phyloP scores from a whole-genome alignment of 2,797 vertebrate genomes.

The Nothura maculosa region DNA sequence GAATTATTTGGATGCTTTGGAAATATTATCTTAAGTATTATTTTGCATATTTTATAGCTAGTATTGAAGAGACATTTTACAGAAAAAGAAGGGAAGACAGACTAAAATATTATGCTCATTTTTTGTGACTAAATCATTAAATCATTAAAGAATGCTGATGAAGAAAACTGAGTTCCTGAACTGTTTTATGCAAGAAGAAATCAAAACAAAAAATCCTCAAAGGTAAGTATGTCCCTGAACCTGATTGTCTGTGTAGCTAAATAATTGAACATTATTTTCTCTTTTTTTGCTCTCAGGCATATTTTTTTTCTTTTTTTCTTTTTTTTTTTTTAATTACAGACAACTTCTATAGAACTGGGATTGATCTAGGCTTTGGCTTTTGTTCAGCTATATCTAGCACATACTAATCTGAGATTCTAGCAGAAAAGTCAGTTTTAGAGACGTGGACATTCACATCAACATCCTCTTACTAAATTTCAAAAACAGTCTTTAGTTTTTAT shows the following conservation, averaged over 20 bases:
- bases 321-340: conserved; percentile 34
- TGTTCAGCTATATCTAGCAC: conserved; percentile 41
- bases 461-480: conserved; percentile 11
- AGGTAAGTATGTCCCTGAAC: background rate
- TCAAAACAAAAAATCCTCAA: background rate
- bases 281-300: background rate
- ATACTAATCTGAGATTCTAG: conserved; percentile 32
- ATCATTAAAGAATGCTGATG: background rate
- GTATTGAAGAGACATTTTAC: background rate
- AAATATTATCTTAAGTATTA: background rate
- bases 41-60: background rate
- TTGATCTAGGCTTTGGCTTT: conserved; percentile 41
- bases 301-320: background rate
- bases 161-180: background rate
- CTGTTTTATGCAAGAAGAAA: background rate
- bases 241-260: background rate
- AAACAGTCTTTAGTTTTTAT: conserved; percentile 20
- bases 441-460: conserved; percentile 19
- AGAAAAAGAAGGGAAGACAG: background rate
- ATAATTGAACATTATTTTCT: background rate
- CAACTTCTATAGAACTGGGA: conserved; percentile 9
- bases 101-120: background rate
- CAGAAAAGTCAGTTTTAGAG: conserved; percentile 4
- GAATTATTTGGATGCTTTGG: background rate
- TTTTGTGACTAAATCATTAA: background rate